Evolutionary conservation across 1,140 invertebrate genomes (phyloP).

Genomic region (Drosophila willistoni): DNA sequence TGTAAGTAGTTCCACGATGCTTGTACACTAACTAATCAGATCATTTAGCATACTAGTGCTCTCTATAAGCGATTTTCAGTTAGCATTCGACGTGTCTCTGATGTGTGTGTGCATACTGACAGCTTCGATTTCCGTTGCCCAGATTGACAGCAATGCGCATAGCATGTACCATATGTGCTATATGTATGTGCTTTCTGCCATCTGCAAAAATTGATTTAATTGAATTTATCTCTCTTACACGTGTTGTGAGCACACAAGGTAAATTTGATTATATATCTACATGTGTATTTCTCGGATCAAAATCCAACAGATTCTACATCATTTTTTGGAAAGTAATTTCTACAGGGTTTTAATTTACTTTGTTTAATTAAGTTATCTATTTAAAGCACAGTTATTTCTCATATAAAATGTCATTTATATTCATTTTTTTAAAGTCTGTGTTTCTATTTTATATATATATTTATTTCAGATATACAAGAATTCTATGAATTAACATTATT

Average conservation of each 20-base stretch:
- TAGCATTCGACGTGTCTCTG: constrained; percentile 34
- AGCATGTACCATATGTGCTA: background rate
- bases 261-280: too few relatives aligned
- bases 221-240: background rate
- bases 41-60: background rate
- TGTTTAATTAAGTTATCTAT: too few relatives aligned
- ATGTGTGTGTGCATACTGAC: constrained; percentile 44
- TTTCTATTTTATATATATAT: constrained; percentile 79
- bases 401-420: too few relatives aligned
- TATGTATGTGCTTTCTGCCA: constrained; percentile 10
- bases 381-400: too few relatives aligned
- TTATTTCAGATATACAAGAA: constrained; percentile 98
- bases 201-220: constrained; percentile 4
- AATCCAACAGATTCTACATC: too few relatives aligned
- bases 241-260: too few relatives aligned
- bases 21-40: background rate
- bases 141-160: background rate
- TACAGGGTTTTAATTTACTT: too few relatives aligned
- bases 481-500: constrained; percentile 98
- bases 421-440: too few relatives aligned
- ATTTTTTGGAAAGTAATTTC: too few relatives aligned
- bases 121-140: constrained; percentile 50
- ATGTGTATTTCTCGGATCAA: too few relatives aligned
- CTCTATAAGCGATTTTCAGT: constrained; percentile 26
- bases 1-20: background rate